phyloP scores from a whole-genome alignment of 2,797 vertebrate species.

The Furcifer pardalis region DNA sequence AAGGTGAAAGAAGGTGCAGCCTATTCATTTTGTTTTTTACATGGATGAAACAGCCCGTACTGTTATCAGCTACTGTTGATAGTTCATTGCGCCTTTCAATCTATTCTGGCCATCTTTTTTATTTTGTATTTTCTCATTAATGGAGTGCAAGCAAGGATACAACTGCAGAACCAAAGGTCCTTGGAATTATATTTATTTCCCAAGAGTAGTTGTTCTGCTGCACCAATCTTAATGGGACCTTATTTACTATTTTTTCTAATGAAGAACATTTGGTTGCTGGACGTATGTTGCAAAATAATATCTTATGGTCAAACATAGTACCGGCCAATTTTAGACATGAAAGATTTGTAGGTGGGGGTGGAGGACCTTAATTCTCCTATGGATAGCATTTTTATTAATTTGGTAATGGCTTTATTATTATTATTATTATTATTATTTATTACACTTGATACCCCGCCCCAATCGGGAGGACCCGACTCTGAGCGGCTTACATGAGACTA shows the following conservation, averaged over 20 bases:
- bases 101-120: slow-evolving; percentile 13
- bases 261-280: slow-evolving; percentile 61
- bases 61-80: slow-evolving; percentile 43
- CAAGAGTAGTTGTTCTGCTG: slow-evolving; percentile 35
- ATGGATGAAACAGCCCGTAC: neutral
- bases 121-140: slow-evolving; percentile 56
- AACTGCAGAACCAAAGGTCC: slow-evolving; percentile 42
- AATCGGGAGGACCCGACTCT: no score
- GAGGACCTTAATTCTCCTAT: slow-evolving; percentile 31
- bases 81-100: slow-evolving; percentile 24
- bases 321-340: slow-evolving; percentile 59
- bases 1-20: slow-evolving; percentile 68
- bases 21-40: slow-evolving; percentile 44
- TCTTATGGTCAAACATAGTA: slow-evolving; percentile 19
- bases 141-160: slow-evolving; percentile 37
- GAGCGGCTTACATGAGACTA: no score
- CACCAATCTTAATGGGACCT: slow-evolving; percentile 49
- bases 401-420: slow-evolving; percentile 31
- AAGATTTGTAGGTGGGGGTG: neutral
- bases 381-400: slow-evolving; percentile 25
- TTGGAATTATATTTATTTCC: slow-evolving; percentile 52
- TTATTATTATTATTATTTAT: no score
- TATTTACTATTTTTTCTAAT: slow-evolving; percentile 59
- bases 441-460: no score
- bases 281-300: slow-evolving; percentile 54